Conservation (phyloP, 1,140 invertebrate species). For the Lineus longissimus region DNA sequence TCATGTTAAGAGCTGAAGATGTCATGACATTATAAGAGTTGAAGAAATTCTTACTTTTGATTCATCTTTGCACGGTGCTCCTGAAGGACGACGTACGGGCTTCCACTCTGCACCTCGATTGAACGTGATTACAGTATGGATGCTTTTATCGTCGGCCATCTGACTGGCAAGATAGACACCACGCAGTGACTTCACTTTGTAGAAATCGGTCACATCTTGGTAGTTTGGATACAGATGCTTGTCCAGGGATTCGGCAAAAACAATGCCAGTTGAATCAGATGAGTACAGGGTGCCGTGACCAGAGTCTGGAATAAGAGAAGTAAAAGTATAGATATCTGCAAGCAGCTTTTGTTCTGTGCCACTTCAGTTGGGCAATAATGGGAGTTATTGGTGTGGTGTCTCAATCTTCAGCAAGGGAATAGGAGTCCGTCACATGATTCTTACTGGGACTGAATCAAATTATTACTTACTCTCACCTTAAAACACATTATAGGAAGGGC, state of each 20-base stretch:
- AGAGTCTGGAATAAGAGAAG: slow-evolving; percentile 32
- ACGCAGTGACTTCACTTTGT: slow-evolving; percentile 46
- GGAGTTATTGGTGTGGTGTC: too few species aligned
- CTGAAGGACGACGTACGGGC: slow-evolving; percentile 31
- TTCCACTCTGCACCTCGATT: slow-evolving; percentile 50
- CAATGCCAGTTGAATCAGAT: slow-evolving; percentile 41
- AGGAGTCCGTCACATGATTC: too few species aligned
- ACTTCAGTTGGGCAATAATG: background rate
- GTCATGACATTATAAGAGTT: too few species aligned
- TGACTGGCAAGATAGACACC: slow-evolving; percentile 52
- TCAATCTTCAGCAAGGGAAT: background rate
- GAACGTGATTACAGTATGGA: slow-evolving; percentile 48
- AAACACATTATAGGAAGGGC: too few species aligned
- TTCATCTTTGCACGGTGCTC: slow-evolving; percentile 37
- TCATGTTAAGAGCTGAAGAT: too few species aligned
- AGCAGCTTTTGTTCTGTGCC: background rate
- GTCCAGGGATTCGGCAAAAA: slow-evolving; percentile 47
- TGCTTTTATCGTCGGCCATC: slow-evolving; percentile 43
- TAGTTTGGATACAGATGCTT: slow-evolving; percentile 50
- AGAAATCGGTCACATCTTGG: slow-evolving; percentile 49
- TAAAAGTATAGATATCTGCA: background rate
- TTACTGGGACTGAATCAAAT: too few species aligned
- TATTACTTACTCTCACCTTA: too few species aligned
- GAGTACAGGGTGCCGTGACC: slow-evolving; percentile 51
- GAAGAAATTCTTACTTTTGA: slow-evolving; percentile 33